Evolutionary conservation across 2,113 vertebrate species (phyloP), one percentile per base, ranked within the genome.

Genomic region (Spermophilus dauricus): DNA sequence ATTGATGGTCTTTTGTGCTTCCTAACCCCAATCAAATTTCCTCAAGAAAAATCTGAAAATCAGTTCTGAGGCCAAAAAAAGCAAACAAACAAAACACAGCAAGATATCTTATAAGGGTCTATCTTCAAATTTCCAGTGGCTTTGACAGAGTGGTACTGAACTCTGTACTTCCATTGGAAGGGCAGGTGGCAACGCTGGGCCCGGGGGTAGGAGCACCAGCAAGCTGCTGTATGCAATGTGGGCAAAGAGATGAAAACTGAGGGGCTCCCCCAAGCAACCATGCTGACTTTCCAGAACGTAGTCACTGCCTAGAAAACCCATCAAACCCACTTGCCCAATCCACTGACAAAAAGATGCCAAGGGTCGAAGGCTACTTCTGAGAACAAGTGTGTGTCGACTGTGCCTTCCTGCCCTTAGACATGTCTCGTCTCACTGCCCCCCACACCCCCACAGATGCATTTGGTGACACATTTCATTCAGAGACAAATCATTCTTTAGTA

Each of bases 11-110:
- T 88, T 82, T n/a, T 72, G 26, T 53, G 56, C 63, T 82, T 82
- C 76, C 37, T 85, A 86, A 69, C 34, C 18, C 76, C 8, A 24
- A 34, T 32, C 45, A 81, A 39, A 58, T 83, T 95, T 88, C 48
- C 61, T 86, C 56, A 94, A 82, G 42, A n/a, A 96, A 95, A 96
- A 76, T 10, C 37, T 77, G 89, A 91, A 94, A 84, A 37, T 86
- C 48, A 94, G 32, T 67, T 76, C 78, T 80, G 58, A 96, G 58
- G 83, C 1, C 22, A 83, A 84, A 45, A 26, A 37, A 18, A 26
- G 12, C 80, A 75, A 37, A 20, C 73, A 30, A 42, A 53, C 17
- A 8, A 26, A 45, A 32, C 13, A 45, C 14, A 32, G 4, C 22
- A 80, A 58, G 28, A 5, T 26, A n/a, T 48, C 61, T 56, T 78